These are phyloP conservation scores for Heterotilapia buettikoferi DNA, from an alignment of 2,113 vertebrate genomes.

Conservation along the genomic window DNA sequence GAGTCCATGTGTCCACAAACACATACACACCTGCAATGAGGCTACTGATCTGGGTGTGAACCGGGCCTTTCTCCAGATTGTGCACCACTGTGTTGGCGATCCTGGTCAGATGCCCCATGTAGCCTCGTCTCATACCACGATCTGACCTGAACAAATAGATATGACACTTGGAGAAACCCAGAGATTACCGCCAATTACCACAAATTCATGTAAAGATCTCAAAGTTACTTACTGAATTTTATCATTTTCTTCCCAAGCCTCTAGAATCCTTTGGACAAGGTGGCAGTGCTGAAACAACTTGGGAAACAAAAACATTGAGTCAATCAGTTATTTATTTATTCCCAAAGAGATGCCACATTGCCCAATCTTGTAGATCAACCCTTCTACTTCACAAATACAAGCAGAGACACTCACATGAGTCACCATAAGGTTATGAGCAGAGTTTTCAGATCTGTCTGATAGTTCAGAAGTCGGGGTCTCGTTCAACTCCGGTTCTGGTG, in stretches of 20 bases:
- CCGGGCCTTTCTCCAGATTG: slow-evolving; percentile 87
- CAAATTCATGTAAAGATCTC: not conserved
- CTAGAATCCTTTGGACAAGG: slow-evolving; percentile 90
- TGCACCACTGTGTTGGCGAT: slow-evolving; percentile 94
- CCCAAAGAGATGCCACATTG: not conserved
- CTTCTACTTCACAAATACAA: not conserved
- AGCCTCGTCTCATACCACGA: slow-evolving; percentile 88
- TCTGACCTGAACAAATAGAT: slow-evolving; percentile 73
- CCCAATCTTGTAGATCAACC: not conserved
- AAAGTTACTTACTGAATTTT: slow-evolving; percentile 83
- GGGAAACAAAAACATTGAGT: not conserved
- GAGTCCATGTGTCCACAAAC: not conserved
- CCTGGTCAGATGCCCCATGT: slow-evolving; percentile 96
- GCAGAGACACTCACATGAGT: slow-evolving; percentile 60
- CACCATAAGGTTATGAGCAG: slow-evolving; percentile 78
- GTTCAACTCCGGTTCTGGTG: slow-evolving; percentile 18
- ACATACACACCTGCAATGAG: slow-evolving; percentile 80
- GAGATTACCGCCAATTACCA: not conserved
- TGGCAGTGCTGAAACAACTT: slow-evolving; percentile 94
- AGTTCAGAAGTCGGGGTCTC: slow-evolving; percentile 11
- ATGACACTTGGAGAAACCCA: not conserved
- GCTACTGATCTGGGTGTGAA: slow-evolving; percentile 82
- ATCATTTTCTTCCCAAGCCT: slow-evolving; percentile 95
- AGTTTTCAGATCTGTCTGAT: slow-evolving; percentile 28
- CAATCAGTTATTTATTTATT: not conserved